Evolutionary conservation across 2,113 vertebrate genomes (phyloP).

Genomic region (Thinocorus orbignyianus): DNA sequence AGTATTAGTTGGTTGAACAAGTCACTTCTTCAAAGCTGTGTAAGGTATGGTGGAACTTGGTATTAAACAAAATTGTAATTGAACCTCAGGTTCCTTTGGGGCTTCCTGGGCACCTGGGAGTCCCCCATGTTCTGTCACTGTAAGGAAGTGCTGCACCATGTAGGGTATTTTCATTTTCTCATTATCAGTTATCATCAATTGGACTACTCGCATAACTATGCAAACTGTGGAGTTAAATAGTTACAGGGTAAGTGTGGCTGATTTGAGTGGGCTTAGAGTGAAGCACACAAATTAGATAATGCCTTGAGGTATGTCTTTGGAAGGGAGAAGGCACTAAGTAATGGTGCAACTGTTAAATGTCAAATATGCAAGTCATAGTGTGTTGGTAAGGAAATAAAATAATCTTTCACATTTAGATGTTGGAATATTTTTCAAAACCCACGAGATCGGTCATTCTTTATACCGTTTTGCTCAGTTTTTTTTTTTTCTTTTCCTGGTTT

Average conservation of each 20-base stretch:
- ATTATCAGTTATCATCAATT: accelerated
- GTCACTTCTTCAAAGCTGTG: neutral
- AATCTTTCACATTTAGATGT: neutral
- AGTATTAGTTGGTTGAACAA: neutral
- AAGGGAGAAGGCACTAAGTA: neutral
- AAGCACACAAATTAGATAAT: neutral
- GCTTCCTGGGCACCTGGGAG: neutral
- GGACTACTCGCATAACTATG: neutral
- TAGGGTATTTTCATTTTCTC: neutral
- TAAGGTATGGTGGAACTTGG: neutral
- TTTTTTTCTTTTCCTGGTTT: neutral
- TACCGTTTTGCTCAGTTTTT: neutral
- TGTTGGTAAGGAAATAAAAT: neutral
- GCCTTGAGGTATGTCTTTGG: neutral
- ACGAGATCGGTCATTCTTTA: neutral
- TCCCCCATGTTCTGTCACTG: neutral
- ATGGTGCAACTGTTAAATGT: neutral
- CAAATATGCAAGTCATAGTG: neutral
- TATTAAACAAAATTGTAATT: neutral
- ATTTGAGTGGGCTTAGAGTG: neutral
- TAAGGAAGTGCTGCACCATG: neutral
- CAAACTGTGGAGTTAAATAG: neutral
- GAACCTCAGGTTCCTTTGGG: neutral
- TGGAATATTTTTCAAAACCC: neutral
- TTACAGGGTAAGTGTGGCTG: neutral